Base-by-base conservation (phyloP, 1,140 invertebrate species). In the Augochlora pura region DNA sequence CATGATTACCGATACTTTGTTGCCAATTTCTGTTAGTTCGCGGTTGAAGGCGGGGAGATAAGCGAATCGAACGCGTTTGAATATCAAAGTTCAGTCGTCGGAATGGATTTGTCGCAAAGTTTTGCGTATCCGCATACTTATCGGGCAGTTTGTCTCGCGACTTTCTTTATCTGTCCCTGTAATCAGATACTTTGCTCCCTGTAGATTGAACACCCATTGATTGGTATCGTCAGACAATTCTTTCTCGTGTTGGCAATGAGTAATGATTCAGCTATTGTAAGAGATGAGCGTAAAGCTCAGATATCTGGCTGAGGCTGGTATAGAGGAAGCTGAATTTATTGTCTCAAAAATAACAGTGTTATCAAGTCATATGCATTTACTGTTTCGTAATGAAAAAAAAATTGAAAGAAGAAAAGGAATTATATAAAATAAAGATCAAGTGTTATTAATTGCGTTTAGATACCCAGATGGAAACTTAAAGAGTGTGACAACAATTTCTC, bases 21-120 rank as follows among this genome's bases (percentile, higher is more conserved):
- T 38, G 42, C 23, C 18, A 52, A 65, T 74, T 54, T 54, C 9
- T 14, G 6, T 18, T 39, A 12, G 49, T 54, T 54, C 49, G 18
- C 10, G 9, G 1, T 32, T 32, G 32, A 10, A 25, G 59, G 27
- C 27, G 62, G 2, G 21, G 27, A 63, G 32, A 63, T 38, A 27
- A 18, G 62, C 16, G 5, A 8, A 60, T 10, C 21, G 52, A 18
- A 21, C 54, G n/a, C 23, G 9, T 63, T 49, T n/a, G 71, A 54
- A 64, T 64, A 73, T 73, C 42, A 46, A 62, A 62, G 57, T 62
- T n/a, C 57, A 32, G 0, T 18, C 25, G 52, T 38, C 49, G 25
- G 9, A 23, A 14, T 64, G 21, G 27, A 39, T 21, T 12, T 12
- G 2, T 14, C 10, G 14, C 42, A 14, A 12, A 14, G 12, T 14